Base-by-base conservation (phyloP, 2,113 vertebrate species). In the Passer montanus region DNA sequence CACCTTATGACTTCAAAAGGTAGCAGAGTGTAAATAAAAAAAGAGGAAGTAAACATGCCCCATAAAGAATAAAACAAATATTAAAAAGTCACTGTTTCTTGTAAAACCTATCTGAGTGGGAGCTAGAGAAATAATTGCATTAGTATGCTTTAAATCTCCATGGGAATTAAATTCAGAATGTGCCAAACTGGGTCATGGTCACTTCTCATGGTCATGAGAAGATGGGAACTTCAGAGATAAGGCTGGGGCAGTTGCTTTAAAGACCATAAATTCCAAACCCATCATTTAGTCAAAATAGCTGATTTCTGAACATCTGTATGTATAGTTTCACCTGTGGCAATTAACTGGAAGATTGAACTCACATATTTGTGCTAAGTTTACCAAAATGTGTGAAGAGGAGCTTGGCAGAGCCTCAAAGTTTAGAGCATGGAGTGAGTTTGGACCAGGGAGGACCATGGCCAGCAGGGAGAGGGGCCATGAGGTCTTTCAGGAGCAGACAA, bases 341-440 rank as follows among this genome's bases (percentile, higher is more conserved):
- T 80, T 81, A 62, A 46, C 55, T 66, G 59, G 9, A 84, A 92
- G 26, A 31, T 39, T 56, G 5, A 89, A 50, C 10, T 27, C 31
- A 2, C 31, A 2, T 85, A 28, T 69, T 81, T 86, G 9, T 67
- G 15, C 27, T 72, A 19, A 84, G 21, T 67, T 94, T 67, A 35
- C 60, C 30, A 59, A 79, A 88, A 41, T 0, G 0, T 44, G 35
- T 60, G 70, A 56, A 60, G 4, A 2, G 22, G 53, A 76, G 7
- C 22, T 72, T 63, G 39, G 52, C 35, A 90, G 35, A 72, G 12
- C 46, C 55, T 56, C 63, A 31, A 7, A 81, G 20, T 87, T 93
- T 28, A 52, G 41, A 39, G 35, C 35, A 27, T n/a, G 41, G 15
- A 37, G 37, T 26, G 62, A 15, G 39, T 55, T 39, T 47, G 63